Evolutionary conservation across 2,888 invertebrate species (phyloP), one percentile per base, ranked within the genome.

Genomic region (Dromius quadrimaculatus): DNA sequence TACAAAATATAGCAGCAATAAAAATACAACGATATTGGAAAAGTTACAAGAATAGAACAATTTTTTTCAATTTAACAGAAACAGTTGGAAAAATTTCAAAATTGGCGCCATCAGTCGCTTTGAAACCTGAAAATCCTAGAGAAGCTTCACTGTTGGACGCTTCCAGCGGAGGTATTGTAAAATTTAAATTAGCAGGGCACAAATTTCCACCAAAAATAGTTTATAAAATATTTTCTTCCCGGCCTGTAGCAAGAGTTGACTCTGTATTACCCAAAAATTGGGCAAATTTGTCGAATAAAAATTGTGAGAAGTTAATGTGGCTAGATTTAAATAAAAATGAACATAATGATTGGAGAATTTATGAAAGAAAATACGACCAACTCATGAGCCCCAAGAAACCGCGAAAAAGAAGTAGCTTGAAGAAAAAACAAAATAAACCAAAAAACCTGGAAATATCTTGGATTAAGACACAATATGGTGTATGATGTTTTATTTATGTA

Each of bases 161-260:
- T 19, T 36, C 54, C 8, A 65, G 54, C 38, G 47, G 47, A 13
- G 20, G 22, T 38, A 13, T 38, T 13, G 23, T 65, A 6, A 50
- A 22, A 54, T 65, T 65, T 65, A 65, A 54, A 65, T 54, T 65
- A 65, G 17, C 41, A 23, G 65, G 65, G 2, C 15, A 13, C 9
- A 11, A 15, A 8, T 65, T 65, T 38, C 65, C 65, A 6, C 65
- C 65, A 6, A 54, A 54, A 36, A 65, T 50, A 38, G 22, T 65
- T 2, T 65, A 65, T 15, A 65, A 54, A 65, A 54, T 65, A 5
- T 50, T 8, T 50, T 65, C 65, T 6, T n/a, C n/a, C 6, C 36
- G 50, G n/a, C 65, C 65, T 36, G 38, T 65, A 41, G 15, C 22
- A 9, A 22, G 38, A 62, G 38, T 62, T 9, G 23, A 62, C 23